Conservation (phyloP, 2,113 vertebrate species). For the Heterotis niloticus region DNA sequence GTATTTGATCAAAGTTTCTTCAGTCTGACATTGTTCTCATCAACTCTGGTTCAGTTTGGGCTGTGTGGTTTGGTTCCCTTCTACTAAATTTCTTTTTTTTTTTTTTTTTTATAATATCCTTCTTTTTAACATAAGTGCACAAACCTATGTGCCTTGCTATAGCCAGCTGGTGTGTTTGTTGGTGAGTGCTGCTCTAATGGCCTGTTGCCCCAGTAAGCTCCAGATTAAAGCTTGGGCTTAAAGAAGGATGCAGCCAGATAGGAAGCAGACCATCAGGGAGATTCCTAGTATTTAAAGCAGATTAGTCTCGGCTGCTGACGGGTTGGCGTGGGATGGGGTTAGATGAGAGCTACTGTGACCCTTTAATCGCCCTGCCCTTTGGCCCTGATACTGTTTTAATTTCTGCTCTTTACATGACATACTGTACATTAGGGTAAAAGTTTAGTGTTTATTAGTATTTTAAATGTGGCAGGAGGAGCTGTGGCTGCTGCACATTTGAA, state of each 20-base stretch:
- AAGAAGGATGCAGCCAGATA: constrained; percentile 14
- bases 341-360: constrained; percentile 30
- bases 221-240: constrained; percentile 40
- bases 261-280: constrained; percentile 31
- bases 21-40: too few species aligned
- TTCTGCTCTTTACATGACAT: too few species aligned
- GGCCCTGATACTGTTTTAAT: too few species aligned
- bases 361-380: not conserved
- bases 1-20: too few species aligned
- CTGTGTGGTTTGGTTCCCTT: too few species aligned
- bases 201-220: constrained; percentile 17
- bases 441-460: too few species aligned
- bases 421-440: too few species aligned
- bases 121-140: not conserved
- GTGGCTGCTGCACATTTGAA: not conserved
- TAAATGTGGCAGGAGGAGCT: too few species aligned
- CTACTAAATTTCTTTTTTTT: too few species aligned
- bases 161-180: not conserved
- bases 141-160: too few species aligned
- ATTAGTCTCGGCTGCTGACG: constrained; percentile 41
- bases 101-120: too few species aligned
- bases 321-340: constrained; percentile 12
- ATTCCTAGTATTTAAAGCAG: constrained; percentile 38
- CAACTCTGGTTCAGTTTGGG: too few species aligned
- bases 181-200: not conserved